phyloP scores from a whole-genome alignment of 2,113 vertebrate genomes.

The Diglossa brunneiventris region DNA sequence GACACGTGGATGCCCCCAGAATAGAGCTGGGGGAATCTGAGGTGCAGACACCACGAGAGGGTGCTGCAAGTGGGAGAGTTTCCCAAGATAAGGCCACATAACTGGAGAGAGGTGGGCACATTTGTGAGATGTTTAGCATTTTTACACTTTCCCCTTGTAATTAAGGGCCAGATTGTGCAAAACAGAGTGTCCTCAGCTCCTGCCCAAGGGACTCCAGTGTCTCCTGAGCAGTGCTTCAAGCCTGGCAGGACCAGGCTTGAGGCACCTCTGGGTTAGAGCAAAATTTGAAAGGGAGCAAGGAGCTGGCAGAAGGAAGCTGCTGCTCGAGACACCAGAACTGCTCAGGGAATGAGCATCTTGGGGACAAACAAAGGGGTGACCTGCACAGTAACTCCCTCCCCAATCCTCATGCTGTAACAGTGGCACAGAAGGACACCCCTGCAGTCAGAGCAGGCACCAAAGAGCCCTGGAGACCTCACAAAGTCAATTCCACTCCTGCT shows the following conservation, averaged over 20 bases:
- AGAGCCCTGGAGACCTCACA: neutral
- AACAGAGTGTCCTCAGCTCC: neutral
- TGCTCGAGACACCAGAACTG: neutral
- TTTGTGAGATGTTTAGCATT: constrained; percentile 54
- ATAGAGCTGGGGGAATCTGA: rapidly evolving
- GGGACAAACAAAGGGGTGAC: neutral
- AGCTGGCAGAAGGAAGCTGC: neutral
- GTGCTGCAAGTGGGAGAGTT: neutral
- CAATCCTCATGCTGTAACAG: neutral
- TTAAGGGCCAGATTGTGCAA: neutral
- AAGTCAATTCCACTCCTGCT: neutral
- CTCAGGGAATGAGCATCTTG: neutral
- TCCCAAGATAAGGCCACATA: neutral
- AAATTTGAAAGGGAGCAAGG: neutral
- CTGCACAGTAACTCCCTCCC: neutral
- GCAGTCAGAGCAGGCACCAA: neutral
- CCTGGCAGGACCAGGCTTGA: neutral
- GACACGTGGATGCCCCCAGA: neutral
- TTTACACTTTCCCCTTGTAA: constrained; percentile 31
- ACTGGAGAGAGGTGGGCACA: constrained; percentile 6
- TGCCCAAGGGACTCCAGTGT: neutral
- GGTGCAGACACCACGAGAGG: neutral
- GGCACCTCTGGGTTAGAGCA: neutral
- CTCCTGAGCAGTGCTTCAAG: neutral
- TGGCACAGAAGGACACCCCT: neutral